A percentile compares a stretch with the other conserved stretches of the same genome.
phyloP scores from a whole-genome alignment of 2,888 invertebrate species.

The Allophyes oxyacanthae region DNA sequence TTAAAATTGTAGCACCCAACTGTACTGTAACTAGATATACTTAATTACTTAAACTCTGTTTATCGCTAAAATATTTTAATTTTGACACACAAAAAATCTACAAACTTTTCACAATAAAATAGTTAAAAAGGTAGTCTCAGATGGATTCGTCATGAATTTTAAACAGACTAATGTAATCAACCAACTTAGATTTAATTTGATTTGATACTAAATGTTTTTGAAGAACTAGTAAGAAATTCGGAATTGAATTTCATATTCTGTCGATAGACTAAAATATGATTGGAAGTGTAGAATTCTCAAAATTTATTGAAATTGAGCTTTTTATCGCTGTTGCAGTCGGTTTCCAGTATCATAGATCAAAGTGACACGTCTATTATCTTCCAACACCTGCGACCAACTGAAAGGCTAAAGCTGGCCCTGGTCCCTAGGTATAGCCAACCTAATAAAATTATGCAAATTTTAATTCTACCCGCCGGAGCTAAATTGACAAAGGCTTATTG shows the following conservation, averaged over 20 bases:
- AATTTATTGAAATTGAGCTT: slow-evolving; percentile 8
- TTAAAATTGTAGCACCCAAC: slow-evolving; percentile 42
- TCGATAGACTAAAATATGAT: neutral
- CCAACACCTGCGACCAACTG: slow-evolving; percentile 53
- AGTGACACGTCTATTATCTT: slow-evolving; percentile 34
- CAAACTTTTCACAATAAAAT: slow-evolving; percentile 10
- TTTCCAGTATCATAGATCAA: slow-evolving; percentile 30
- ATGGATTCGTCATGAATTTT: slow-evolving; percentile 33
- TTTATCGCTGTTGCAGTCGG: slow-evolving; percentile 2
- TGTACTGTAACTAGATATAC: slow-evolving; percentile 21
- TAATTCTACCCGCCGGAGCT: slow-evolving; percentile 58
- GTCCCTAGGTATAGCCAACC: slow-evolving; percentile 29
- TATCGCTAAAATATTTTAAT: slow-evolving; percentile 32
- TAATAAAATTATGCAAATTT: slow-evolving; percentile 69
- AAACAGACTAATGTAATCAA: slow-evolving; percentile 42
- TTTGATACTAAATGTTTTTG: slow-evolving; percentile 23
- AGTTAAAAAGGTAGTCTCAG: slow-evolving; percentile 11
- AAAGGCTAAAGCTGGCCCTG: neutral
- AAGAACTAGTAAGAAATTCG: slow-evolving; percentile 10
- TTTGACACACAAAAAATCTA: slow-evolving; percentile 11
- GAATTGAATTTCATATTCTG: slow-evolving; percentile 3
- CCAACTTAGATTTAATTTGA: slow-evolving; percentile 26
- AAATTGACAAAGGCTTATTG: slow-evolving; percentile 55
- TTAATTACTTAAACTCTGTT: no score
- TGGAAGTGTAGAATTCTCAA: slow-evolving; percentile 4